These are phyloP conservation scores for Fundulus diaphanus DNA, from an alignment of 2,797 vertebrate species.

Conservation along the genomic window DNA sequence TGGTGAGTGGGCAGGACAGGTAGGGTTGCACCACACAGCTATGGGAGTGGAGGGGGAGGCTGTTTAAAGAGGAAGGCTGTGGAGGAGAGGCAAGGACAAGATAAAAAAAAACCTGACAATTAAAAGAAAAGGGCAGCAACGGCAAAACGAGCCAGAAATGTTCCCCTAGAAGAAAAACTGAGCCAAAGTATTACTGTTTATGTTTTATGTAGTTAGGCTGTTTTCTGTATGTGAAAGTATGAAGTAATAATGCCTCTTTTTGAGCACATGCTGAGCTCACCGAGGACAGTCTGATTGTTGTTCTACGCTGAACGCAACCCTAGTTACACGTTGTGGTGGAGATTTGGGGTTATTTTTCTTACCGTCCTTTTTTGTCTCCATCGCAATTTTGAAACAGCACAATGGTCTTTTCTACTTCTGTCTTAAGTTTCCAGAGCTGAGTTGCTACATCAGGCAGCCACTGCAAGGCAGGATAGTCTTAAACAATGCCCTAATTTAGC, in stretches of 20 bases:
- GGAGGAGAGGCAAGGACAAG: slow-evolving; percentile 40
- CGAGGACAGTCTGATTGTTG: too few relatives aligned
- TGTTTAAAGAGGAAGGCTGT: background rate
- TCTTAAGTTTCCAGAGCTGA: background rate
- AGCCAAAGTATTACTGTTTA: background rate
- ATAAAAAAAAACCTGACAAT: slow-evolving; percentile 29
- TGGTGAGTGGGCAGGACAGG: slow-evolving; percentile 67
- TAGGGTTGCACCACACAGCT: slow-evolving; percentile 53
- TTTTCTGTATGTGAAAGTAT: background rate
- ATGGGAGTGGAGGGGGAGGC: slow-evolving; percentile 1
- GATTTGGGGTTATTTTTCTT: background rate
- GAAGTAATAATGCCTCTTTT: too few relatives aligned
- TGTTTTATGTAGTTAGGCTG: background rate
- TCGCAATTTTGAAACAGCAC: background rate
- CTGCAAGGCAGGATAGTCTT: too few relatives aligned
- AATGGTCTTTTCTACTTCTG: too few relatives aligned
- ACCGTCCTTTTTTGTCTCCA: background rate
- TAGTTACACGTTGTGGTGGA: background rate
- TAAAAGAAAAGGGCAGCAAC: slow-evolving; percentile 22
- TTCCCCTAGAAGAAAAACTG: background rate
- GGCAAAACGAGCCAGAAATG: background rate
- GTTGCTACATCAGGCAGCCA: background rate
- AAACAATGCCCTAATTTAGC: background rate
- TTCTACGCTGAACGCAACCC: background rate
- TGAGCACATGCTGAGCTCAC: too few relatives aligned